Base-by-base conservation (phyloP, 2,888 invertebrate species). In the Strigamia crassipes region DNA sequence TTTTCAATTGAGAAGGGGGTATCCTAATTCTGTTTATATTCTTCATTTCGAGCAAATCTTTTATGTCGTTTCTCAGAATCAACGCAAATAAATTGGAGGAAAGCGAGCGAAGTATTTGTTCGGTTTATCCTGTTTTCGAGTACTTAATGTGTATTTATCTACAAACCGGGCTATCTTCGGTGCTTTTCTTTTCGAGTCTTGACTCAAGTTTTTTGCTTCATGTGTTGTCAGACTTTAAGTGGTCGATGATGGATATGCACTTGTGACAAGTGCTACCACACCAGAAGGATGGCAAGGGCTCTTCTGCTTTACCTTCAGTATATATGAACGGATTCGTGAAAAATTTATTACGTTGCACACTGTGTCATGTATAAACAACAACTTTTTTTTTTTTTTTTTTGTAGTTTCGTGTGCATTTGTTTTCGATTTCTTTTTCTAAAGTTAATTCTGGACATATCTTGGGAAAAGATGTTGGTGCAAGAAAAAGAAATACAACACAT, bases 241-340 rank as follows among this genome's bases (percentile, higher is more conserved):
- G 66, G 27, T 27, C 27, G 66, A 66, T 66, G 66, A 66, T 66
- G 66, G 23, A 66, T 66, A 66, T 27, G 66, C 66, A 66, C 66
- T 66, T 66, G 66, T 66, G 66, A 27, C 66, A 66, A 66, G 66
- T 66, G 27, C 66, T 27, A 66, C 66, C 66, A 66, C 15, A 12
- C 10, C 66, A 66, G 27, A 66, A 66, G 66, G 66, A 66, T 66
- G 66, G 66, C 66, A 66, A 66, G 27, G 9, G 66, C 66, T 31
- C 66, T 8, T 27, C 31, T 23, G 4, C 66, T 66, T n/a, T 66
- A 66, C 66, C 27, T 66, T 23, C 15, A n/a, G n/a, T n/a, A n/a
- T n/a, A 34, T 3, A 66, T 1, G 27, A 66, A 66, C 66, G 15
- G 3, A 61, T 4, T 66, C 13, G 13, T 66, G 13, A 27, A 66